These are phyloP conservation scores for Lycaena phlaeas DNA, from an alignment of 2,888 invertebrate genomes.

Conservation along the genomic window DNA sequence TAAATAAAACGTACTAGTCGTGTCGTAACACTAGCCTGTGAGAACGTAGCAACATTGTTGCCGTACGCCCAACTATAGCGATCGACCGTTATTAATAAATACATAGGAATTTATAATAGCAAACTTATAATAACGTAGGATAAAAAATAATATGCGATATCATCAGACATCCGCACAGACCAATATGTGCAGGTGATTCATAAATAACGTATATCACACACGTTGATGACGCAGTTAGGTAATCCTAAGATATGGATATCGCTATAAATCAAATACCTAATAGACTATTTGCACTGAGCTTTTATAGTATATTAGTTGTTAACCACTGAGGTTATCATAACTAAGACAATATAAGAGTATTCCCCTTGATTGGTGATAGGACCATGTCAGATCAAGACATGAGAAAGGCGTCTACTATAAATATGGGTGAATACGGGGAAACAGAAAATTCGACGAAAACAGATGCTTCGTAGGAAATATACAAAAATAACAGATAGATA, in stretches of 20 bases:
- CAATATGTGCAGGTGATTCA: conserved; percentile 1
- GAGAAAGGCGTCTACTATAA: too few species aligned
- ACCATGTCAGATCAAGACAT: too few species aligned
- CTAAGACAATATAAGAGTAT: too few species aligned
- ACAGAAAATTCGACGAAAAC: too few species aligned
- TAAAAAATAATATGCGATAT: neutral
- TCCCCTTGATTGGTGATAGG: too few species aligned
- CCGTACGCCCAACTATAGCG: neutral
- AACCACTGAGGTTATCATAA: too few species aligned
- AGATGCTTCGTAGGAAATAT: too few species aligned
- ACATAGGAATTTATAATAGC: conserved; percentile 1
- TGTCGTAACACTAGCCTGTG: neutral
- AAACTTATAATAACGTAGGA: neutral
- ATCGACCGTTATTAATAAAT: neutral
- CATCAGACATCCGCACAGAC: neutral
- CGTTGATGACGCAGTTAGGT: neutral
- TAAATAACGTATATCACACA: neutral
- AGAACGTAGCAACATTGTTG: neutral
- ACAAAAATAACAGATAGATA: too few species aligned
- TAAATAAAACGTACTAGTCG: neutral
- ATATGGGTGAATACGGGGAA: too few species aligned
- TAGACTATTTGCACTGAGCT: neutral
- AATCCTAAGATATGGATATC: neutral
- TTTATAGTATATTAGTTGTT: too few species aligned
- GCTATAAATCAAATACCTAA: neutral